A percentile compares a stretch with the other conserved stretches of the same genome.
Evolutionary conservation across 2,888 invertebrate species (phyloP).

Genomic region (Caenorhabditis angaria): DNA sequence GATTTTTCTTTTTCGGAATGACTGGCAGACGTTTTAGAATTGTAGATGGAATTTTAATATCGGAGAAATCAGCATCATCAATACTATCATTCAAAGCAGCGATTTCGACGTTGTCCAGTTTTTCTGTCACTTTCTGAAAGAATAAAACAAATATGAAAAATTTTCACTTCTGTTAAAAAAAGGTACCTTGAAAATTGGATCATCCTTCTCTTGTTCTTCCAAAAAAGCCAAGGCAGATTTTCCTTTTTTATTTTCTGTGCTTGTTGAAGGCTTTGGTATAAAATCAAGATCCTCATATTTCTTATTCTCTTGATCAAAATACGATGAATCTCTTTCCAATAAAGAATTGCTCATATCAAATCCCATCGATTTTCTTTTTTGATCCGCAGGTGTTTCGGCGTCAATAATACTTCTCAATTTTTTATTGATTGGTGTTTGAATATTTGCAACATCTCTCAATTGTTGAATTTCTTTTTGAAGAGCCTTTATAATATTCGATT

Average conservation of each 20-base stretch:
- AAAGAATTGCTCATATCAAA: slow-evolving; percentile 21
- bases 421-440: slow-evolving; percentile 25
- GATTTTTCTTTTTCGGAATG: not conserved
- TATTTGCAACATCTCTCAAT: slow-evolving; percentile 22
- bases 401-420: slow-evolving; percentile 21
- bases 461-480: slow-evolving; percentile 3
- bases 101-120: slow-evolving; percentile 2
- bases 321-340: slow-evolving; percentile 13
- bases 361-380: slow-evolving; percentile 27
- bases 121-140: slow-evolving; percentile 11
- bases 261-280: not conserved
- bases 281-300: slow-evolving; percentile 10
- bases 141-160: not conserved
- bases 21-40: slow-evolving; percentile 14
- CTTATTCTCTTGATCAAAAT: slow-evolving; percentile 14
- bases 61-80: slow-evolving; percentile 18
- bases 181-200: slow-evolving; percentile 4
- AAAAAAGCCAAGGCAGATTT: slow-evolving; percentile 14
- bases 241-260: not conserved
- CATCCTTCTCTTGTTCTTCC: slow-evolving; percentile 21
- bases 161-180: slow-evolving; percentile 1
- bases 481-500: slow-evolving; percentile 7
- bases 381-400: slow-evolving; percentile 12
- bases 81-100: not conserved
- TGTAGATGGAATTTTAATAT: slow-evolving; percentile 26